Evolutionary conservation across 2,888 invertebrate species (phyloP).

Genomic region (Platerodrilus igneus): DNA sequence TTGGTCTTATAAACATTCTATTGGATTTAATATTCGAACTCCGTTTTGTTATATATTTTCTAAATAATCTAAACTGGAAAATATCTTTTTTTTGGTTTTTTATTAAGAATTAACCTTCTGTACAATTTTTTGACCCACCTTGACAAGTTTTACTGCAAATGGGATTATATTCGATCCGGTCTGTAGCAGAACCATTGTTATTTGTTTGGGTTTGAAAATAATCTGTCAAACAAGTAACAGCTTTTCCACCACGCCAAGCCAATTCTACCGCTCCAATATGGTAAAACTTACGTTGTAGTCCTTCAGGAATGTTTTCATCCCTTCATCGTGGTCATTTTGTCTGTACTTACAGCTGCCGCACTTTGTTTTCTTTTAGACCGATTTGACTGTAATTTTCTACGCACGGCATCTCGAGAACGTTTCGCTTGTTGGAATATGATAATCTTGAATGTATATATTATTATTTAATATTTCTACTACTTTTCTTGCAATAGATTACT

Average conservation of each 20-base stretch:
- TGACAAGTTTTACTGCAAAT: neutral
- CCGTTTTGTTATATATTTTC: neutral
- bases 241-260: slow-evolving; percentile 1
- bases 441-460: no score
- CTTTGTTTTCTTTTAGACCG: no score
- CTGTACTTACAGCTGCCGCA: no score
- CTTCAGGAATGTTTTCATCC: neutral
- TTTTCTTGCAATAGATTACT: no score
- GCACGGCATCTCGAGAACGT: no score
- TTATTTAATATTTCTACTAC: no score
- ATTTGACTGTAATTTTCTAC: no score
- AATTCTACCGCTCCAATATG: neutral
- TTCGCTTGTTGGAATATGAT: no score
- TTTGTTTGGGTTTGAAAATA: neutral
- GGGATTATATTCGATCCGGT: neutral
- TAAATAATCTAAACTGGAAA: neutral
- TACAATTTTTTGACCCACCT: slow-evolving; percentile 1
- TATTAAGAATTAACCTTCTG: neutral
- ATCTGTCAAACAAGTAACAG: neutral
- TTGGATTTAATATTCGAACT: neutral
- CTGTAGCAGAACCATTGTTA: neutral
- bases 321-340: no score
- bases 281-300: neutral
- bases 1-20: neutral
- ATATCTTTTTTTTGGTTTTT: neutral